A percentile compares a stretch with the other conserved stretches of the same genome.
phyloP scores from a whole-genome alignment of 1,140 invertebrate species.

The Eriosoma lanigerum region DNA sequence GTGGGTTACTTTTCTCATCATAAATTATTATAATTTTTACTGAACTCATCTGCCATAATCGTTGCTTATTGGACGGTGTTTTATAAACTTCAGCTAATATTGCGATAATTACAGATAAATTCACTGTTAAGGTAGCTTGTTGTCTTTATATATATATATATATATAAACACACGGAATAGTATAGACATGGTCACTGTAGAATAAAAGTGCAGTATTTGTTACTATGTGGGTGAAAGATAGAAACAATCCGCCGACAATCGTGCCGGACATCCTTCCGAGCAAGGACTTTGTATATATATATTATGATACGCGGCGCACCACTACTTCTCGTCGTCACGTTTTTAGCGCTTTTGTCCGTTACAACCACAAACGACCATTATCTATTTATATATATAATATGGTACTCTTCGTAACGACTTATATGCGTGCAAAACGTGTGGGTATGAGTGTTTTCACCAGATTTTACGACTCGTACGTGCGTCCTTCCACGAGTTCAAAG shows the following conservation, averaged over 20 bases:
- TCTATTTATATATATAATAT: neutral
- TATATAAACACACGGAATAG: too few relatives aligned
- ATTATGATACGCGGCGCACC: neutral
- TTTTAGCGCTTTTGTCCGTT: neutral
- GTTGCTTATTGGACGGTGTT: too few relatives aligned
- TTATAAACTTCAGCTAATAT: too few relatives aligned
- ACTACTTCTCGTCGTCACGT: neutral
- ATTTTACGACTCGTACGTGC: conserved; percentile 35
- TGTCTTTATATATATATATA: too few relatives aligned
- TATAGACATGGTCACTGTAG: too few relatives aligned
- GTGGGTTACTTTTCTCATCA: too few relatives aligned
- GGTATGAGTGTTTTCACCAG: neutral
- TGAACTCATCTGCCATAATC: too few relatives aligned
- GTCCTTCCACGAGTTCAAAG: neutral
- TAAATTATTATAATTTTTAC: too few relatives aligned
- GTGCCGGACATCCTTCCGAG: neutral
- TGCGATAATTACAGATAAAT: too few relatives aligned
- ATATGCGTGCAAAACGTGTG: neutral
- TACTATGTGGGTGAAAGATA: neutral
- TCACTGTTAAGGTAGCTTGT: too few relatives aligned
- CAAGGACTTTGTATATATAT: too few relatives aligned
- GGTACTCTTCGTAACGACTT: conserved; percentile 1
- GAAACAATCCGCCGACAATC: neutral
- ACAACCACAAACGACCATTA: conserved; percentile 1
- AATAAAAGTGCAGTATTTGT: too few relatives aligned